Base-by-base conservation (phyloP, 2,888 invertebrate species). In the Latrodectus hesperus region DNA sequence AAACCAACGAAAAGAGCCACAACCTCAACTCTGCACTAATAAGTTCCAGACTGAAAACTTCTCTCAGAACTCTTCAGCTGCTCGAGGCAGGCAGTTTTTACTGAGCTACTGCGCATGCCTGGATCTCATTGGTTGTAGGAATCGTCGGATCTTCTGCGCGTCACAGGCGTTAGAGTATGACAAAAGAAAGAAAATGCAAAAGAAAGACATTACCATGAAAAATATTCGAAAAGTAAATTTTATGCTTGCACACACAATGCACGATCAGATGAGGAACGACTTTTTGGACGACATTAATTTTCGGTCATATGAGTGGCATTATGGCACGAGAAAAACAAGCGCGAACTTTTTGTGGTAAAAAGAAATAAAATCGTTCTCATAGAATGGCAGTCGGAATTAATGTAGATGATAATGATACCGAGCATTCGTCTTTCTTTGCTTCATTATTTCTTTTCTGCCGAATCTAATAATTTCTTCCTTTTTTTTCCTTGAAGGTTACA, bases 221-320 rank as follows among this genome's bases (percentile, higher is more conserved):
- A 85, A 79, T 75, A 79, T 79, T 85, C 79, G 60, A 70, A 85
- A 79, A 85, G 70, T 70, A 60, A 70, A 80, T 85, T 85, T 85
- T 85, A 85, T 85, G 79, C 64, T n/a, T 16, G 11, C 16, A 8
- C 70, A 75, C 75, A 85, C 85, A 85, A 85, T 85, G 79, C 74
- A 52, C 26, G 26, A 10, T 49, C 51, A 60, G 60, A 75, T 75
- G 79, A 84, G 38, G 68, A 85, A 85, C 52, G 85, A 49, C 38
- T 38, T 38, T 38, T 38, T 38, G 38, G 38, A 38, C 38, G 38
- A 38, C 38, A 38, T 38, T 38, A 38, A 38, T 38, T 38, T 38
- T 38, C 38, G 2, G 38, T 38, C 38, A 38, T 38, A 38, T 38
- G 38, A 38, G 38, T 38, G 6, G 4, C 38, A 38, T 38, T 38